Base-by-base conservation (phyloP, 1,140 invertebrate species). In the Diorhabda sublineata region DNA sequence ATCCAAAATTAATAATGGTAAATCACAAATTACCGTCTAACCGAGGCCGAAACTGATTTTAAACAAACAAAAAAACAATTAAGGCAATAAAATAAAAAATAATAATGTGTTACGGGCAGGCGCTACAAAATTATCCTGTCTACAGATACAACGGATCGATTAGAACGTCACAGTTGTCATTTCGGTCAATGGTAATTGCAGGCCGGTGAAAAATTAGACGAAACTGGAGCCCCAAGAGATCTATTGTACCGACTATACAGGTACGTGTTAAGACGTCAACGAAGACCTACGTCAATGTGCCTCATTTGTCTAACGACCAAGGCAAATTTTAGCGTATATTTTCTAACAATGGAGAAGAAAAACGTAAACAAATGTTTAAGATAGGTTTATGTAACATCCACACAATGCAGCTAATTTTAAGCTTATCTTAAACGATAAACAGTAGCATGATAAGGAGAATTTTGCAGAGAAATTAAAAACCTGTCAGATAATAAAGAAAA, bases 111-210 rank as follows among this genome's bases (percentile, higher is more conserved):
- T 67, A 58, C 61, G 61, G 61, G 69, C 63, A 61, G 66, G 57
- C 69, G 62, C 68, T 69, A 70, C 60, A 45, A 70, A 73, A 73
- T 73, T 73, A 73, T 70, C 69, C 66, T 68, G 68, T 73, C 69
- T 70, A 67, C 68, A 70, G 69, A 59, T 61, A 58, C 61, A 47
- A 58, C 47, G 62, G 61, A 63, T 64, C 71, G 69, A 71, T 70
- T 70, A 71, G 69, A 58, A 68, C 64, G 66, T 71, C 71, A 73
- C 64, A 59, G 69, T 73, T 73, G 71, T 73, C 71, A 73, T 73
- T 71, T 45, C 44, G 69, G 58, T 44, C 66, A 58, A 68, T 11
- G 69, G 67, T 73, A 73, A 73, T 73, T 73, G 63, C 63, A 69
- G 69, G 64, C 66, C 71, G 71, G 71, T 69, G 57, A 47, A 42